These are phyloP conservation scores for Leptonema lineaticorne DNA, from an alignment of 1,140 invertebrate genomes.

Conservation along the genomic window DNA sequence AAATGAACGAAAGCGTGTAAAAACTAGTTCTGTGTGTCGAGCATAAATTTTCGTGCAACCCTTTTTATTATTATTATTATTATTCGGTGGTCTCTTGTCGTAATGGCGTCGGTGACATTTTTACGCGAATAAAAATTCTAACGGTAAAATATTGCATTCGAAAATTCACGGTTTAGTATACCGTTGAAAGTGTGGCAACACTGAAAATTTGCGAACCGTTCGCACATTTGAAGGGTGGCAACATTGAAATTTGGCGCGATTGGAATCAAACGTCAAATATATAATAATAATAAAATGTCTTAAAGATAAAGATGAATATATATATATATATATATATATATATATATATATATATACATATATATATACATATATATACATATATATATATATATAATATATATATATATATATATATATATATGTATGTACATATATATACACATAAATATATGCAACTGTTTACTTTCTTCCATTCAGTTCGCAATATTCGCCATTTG, in stretches of 20 bases:
- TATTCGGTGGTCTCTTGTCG: too few species aligned
- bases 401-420: neutral
- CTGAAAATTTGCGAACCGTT: too few species aligned
- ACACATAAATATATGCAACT: too few species aligned
- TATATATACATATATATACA: neutral
- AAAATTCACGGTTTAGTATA: neutral
- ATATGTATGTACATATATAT: too few species aligned
- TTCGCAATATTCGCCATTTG: too few species aligned
- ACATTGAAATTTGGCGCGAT: too few species aligned
- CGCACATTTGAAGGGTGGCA: too few species aligned
- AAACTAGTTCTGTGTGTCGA: slow-evolving; percentile 4
- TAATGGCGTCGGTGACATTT: too few species aligned
- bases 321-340: neutral
- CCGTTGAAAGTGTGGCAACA: neutral
- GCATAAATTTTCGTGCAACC: slow-evolving; percentile 14
- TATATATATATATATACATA: neutral
- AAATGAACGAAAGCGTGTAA: neutral
- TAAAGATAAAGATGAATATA: neutral
- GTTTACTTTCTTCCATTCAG: too few species aligned
- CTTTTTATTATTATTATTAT: neutral
- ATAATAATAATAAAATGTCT: too few species aligned
- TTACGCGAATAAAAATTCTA: neutral
- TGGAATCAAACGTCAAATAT: too few species aligned
- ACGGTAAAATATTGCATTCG: neutral
- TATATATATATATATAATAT: neutral